Evolutionary conservation across 2,113 vertebrate genomes (phyloP), one percentile per base, ranked within the genome.

Genomic region (Candoia aspera): DNA sequence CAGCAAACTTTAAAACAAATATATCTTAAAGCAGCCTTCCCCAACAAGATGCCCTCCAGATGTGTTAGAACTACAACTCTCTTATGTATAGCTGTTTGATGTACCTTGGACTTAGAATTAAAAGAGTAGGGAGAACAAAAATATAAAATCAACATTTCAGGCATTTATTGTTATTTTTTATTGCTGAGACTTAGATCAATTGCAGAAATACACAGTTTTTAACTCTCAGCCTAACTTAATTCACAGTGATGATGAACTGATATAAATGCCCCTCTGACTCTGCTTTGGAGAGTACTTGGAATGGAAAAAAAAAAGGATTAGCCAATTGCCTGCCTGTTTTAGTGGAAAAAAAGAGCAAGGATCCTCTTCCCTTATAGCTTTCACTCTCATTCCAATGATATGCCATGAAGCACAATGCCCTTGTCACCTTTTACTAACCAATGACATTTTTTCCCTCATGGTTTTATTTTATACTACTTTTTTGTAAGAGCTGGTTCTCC

Each of bases 401-500:
- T 62, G 60, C 33, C 26, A 49, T 90, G 29, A 17, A 59, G 46
- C 57, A 85, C 37, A 88, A 26, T 46, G 33, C 55, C 62, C 59
- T 79, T 68, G 59, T 33, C 15, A 19, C 86, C 54, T 62, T 91
- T 93, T 92, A 88, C 68, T 26, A n/a, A 87, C 54, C 46, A 92
- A 88, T 79, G 89, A 90, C 19, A 90, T 90, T 94, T 42, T 92
- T 87, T 86, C 92, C 92, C 3, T 58, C 23, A 46, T 94, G 85
- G 46, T 90, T 94, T 92, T 94, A 87, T 91, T 93, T 91, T 60
- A 89, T 60, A 89, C 26, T 64, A 26, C 86, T 60, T 90, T 93
- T 93, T 86, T 87, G 29, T 93, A 90, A 83, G 37, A 87, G 87
- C 46, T 94, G 93, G 84, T 95, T 93, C 94, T 95, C 90, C 92